Evolutionary conservation across 1,140 invertebrate species (phyloP), one percentile per base, ranked within the genome.

Genomic region (Melipona quadrifasciata): DNA sequence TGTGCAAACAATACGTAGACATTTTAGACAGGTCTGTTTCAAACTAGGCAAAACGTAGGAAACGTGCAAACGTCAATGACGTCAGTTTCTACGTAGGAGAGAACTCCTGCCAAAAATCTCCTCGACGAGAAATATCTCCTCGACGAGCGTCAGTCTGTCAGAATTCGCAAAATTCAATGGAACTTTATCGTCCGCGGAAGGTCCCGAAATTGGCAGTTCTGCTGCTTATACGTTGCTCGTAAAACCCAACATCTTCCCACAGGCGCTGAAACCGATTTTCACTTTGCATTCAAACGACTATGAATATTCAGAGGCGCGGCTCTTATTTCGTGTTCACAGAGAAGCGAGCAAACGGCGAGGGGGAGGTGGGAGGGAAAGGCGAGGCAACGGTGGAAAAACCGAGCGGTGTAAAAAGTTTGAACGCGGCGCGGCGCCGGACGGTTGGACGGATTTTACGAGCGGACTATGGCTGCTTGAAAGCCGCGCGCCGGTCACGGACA

Each of bases 271-370:
- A 72, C 31, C 65, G 65, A 68, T 72, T 72, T 72, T 51, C 70
- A 51, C 39, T 53, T 53, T 47, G n/a, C 68, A 8, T n/a, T 14
- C 68, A n/a, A 24, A n/a, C 39, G 12, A 19, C 70, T 19, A 51
- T 72, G 70, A 72, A 72, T 72, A 51, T 72, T 72, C 70, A 51
- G 39, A 47, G 24, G 39, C 21, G 19, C 68, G 24, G n/a, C 21
- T 24, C 51, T 74, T 74, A 55, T 34, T 31, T 21, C 57, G 10
- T 6, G 57, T 61, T 47, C 1, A 76, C 3, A 64, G 27, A 2
- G 19, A 16, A 27, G 12, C 11, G 64, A 31, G 8, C 39, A 31
- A 11, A 67, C 4, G 17, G n/a, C 16, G 64, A 65, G 16, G 27
- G 1, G 27, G n/a, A 6, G 14, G n/a, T 16, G 27, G n/a, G 3